Percentiles rank a stretch among this genome's conserved stretches.
Conservation (phyloP, 1,140 invertebrate genomes). For the Drosophila paulistorum region DNA sequence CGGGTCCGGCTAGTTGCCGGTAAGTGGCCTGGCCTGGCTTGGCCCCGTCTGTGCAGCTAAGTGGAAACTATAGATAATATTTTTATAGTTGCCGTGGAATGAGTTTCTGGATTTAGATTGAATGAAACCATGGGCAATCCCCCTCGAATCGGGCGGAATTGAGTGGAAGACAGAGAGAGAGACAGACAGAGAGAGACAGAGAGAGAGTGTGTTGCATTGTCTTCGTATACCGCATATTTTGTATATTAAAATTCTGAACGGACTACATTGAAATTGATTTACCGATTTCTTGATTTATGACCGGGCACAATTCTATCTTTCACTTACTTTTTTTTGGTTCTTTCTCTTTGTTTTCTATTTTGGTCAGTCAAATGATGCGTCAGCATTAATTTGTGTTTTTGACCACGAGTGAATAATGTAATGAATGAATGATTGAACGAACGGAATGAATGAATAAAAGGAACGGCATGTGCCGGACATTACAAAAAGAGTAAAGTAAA, state of each 20-base stretch:
- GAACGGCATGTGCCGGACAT: constrained; percentile 59
- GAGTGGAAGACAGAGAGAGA: background rate
- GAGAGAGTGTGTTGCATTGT: background rate
- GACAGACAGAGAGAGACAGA: no score
- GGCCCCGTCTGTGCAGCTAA: constrained; percentile 66
- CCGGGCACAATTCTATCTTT: constrained; percentile 55
- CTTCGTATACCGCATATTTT: constrained; percentile 44
- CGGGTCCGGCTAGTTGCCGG: constrained; percentile 25
- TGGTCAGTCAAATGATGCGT: constrained; percentile 71
- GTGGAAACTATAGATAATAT: constrained; percentile 82
- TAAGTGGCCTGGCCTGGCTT: constrained; percentile 50
- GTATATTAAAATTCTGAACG: constrained; percentile 70
- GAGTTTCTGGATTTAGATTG: constrained; percentile 28
- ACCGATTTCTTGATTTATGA: constrained; percentile 75
- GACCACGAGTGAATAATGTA: constrained; percentile 22
- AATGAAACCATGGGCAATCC: constrained; percentile 25
- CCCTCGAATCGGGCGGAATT: background rate
- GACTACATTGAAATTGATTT: constrained; percentile 70
- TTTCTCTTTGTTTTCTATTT: constrained; percentile 14
- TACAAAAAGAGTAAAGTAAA: constrained; percentile 31
- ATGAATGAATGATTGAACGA: no score
- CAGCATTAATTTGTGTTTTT: constrained; percentile 62
- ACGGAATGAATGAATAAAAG: background rate
- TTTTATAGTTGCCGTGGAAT: constrained; percentile 67
- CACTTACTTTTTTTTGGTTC: constrained; percentile 25